These are phyloP conservation scores for Carduelis carduelis DNA, from an alignment of 2,797 vertebrate genomes.

Conservation along the genomic window DNA sequence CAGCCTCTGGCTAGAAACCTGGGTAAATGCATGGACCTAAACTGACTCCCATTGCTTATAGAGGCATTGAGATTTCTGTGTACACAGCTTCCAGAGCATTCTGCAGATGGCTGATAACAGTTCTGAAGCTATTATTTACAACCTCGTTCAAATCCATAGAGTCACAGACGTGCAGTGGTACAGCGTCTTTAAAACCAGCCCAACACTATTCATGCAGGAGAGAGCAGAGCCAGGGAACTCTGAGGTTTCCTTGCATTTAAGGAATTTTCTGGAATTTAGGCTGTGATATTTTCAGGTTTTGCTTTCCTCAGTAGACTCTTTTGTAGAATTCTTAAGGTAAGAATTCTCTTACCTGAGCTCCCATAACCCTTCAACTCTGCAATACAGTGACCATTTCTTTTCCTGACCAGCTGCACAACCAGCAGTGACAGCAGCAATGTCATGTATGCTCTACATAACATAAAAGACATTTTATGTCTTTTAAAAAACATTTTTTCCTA, in stretches of 20 bases:
- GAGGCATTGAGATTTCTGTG: not conserved
- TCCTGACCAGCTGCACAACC: not conserved
- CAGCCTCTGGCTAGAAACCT: not conserved
- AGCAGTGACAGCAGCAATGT: not conserved
- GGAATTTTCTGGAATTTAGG: not conserved
- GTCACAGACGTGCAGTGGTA: not conserved
- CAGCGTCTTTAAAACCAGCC: not conserved
- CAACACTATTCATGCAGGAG: not conserved
- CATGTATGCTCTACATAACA: not conserved
- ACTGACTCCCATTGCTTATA: not conserved
- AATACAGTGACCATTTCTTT: not conserved
- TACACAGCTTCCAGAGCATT: not conserved
- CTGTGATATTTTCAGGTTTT: not conserved
- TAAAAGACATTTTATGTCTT: not conserved
- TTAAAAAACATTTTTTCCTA: too few species aligned
- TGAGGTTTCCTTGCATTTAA: not conserved
- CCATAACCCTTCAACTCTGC: not conserved
- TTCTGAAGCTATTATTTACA: not conserved
- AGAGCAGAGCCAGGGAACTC: not conserved
- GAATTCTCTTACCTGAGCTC: not conserved
- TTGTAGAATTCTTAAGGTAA: not conserved
- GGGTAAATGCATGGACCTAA: not conserved
- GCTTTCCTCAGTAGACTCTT: not conserved
- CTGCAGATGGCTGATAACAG: not conserved
- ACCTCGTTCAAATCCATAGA: not conserved